A percentile compares a stretch with the other conserved stretches of the same genome.
Evolutionary conservation across 2,888 invertebrate genomes (phyloP).

Genomic region (Lycaena phlaeas): DNA sequence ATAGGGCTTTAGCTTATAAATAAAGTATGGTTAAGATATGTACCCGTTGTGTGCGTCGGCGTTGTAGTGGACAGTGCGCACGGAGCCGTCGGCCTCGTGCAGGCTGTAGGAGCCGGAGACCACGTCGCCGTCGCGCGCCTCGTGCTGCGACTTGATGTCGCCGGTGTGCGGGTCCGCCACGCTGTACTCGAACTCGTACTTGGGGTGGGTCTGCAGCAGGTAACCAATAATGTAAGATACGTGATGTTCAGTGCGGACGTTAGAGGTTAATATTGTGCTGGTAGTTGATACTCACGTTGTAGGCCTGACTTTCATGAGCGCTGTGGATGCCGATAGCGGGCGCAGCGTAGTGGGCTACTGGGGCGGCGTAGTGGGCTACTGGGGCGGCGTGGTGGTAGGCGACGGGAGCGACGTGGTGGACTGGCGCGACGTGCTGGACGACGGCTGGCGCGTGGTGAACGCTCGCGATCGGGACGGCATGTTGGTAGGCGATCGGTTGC

Average conservation of each 20-base stretch:
- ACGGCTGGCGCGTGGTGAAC: conserved; percentile 12
- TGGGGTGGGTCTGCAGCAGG: conserved; percentile 49
- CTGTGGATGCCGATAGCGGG: conserved; percentile 10
- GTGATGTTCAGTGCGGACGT: background rate
- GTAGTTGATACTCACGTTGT: conserved; percentile 31
- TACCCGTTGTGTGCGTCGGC: conserved; percentile 74
- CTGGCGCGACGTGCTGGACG: conserved; percentile 6
- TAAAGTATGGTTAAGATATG: conserved; percentile 21
- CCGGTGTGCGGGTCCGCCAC: conserved; percentile 70
- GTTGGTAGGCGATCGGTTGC: conserved; percentile 10
- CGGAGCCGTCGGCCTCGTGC: conserved; percentile 73
- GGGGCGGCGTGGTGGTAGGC: conserved; percentile 21
- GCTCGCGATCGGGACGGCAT: conserved; percentile 26
- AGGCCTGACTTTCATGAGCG: conserved; percentile 29
- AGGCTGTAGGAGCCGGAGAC: conserved; percentile 76
- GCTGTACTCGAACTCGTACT: conserved; percentile 67
- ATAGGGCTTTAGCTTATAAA: too few species aligned
- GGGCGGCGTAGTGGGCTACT: conserved; percentile 7
- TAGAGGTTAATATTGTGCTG: background rate
- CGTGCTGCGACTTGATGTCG: conserved; percentile 73
- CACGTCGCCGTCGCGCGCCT: conserved; percentile 76
- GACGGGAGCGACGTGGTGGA: conserved; percentile 6
- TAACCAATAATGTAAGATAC: background rate
- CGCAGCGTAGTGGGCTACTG: conserved; percentile 14
- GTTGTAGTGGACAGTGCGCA: conserved; percentile 74